phyloP scores from a whole-genome alignment of 2,888 invertebrate genomes.

The Nomada hirtipes region DNA sequence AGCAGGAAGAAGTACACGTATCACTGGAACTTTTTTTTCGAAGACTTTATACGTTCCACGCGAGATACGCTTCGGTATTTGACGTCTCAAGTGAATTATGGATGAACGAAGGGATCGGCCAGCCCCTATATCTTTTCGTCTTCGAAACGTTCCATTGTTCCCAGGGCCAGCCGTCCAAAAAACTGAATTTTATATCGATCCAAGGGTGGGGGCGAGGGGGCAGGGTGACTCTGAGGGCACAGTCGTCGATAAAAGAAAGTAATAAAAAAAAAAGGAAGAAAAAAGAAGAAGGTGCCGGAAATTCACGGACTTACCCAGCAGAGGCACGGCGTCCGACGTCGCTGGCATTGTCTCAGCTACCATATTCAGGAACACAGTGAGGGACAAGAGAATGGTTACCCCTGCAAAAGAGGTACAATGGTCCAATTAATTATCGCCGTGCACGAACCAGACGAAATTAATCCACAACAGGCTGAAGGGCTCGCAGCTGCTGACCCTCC shows the following conservation, averaged over 20 bases:
- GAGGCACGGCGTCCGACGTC: constrained; percentile 96
- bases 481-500: constrained; percentile 1
- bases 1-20: too few species aligned
- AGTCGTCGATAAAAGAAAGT: constrained; percentile 32
- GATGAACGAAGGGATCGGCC: constrained; percentile 28
- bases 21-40: too few species aligned
- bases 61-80: constrained; percentile 9
- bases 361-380: constrained; percentile 99
- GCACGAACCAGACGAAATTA: constrained; percentile 35
- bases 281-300: constrained; percentile 29
- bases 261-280: constrained; percentile 46
- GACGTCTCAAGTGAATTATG: constrained; percentile 42
- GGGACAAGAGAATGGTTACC: constrained; percentile 98
- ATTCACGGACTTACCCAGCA: constrained; percentile 87
- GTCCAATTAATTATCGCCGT: constrained; percentile 68
- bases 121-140: constrained; percentile 13
- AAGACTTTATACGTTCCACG: too few species aligned
- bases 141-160: constrained; percentile 33
- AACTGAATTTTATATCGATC: constrained; percentile 27
- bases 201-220: neutral
- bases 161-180: neutral
- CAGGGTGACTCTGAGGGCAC: neutral
- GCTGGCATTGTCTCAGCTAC: constrained; percentile 99
- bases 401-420: constrained; percentile 86
- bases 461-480: constrained; percentile 28